A percentile compares a stretch with the other conserved stretches of the same genome.
Conservation (phyloP, 1,140 invertebrate species). For the Brachionus paranguensis region DNA sequence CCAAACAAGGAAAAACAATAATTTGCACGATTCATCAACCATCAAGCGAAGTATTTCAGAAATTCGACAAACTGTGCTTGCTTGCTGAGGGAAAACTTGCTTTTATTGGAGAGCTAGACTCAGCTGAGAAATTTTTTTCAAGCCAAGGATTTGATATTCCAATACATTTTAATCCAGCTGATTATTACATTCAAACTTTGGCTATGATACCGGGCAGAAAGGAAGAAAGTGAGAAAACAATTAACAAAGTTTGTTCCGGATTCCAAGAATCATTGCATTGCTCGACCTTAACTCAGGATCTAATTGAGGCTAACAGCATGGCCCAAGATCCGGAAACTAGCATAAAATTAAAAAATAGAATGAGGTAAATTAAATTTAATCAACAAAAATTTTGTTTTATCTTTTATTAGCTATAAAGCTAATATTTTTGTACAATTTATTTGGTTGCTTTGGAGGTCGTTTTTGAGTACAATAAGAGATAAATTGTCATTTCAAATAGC, state of each 20-base stretch:
- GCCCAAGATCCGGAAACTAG: background rate
- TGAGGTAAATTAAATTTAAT: background rate
- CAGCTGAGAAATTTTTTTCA: background rate
- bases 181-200: constrained; percentile 36
- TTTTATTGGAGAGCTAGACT: background rate
- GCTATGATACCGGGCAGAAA: constrained; percentile 75
- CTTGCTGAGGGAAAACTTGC: constrained; percentile 18
- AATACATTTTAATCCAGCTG: constrained; percentile 35
- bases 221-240: constrained; percentile 55
- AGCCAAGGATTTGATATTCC: constrained; percentile 48
- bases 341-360: constrained; percentile 15
- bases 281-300: background rate
- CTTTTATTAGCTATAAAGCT: constrained; percentile 1
- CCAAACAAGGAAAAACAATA: constrained; percentile 79
- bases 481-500: background rate
- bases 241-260: background rate
- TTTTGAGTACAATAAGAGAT: constrained; percentile 9
- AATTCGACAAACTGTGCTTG: constrained; percentile 66
- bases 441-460: constrained; percentile 30
- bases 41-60: constrained; percentile 79
- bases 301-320: background rate
- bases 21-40: constrained; percentile 93
- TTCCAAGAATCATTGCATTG: background rate
- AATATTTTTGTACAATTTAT: constrained; percentile 21
- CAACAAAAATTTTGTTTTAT: background rate